Evolutionary conservation across 2,113 vertebrate species (phyloP), one percentile per base, ranked within the genome.

Genomic region (Anolis sagrei): DNA sequence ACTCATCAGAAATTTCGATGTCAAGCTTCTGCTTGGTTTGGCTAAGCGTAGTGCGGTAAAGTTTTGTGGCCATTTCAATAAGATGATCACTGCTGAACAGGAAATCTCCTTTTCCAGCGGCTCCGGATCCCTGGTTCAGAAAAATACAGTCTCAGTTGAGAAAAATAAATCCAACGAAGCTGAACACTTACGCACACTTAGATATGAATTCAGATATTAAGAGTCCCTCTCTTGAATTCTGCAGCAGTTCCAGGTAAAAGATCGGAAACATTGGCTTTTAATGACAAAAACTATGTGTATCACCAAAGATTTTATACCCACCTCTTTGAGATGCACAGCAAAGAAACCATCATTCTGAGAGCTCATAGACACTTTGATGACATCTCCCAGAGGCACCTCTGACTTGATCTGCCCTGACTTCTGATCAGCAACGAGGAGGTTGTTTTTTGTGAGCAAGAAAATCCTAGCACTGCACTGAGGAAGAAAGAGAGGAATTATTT

Each of bases 31-130:
- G 97, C 76, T 96, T 95, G 73, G 97, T 97, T 73, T 97, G 95
- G 87, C 96, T 97, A 91, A 97, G 95, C 2, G 97, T 97, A 0
- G 96, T 97, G 87, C 97, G 97, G 88, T 99, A 98, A 1, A 99
- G 97, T 93, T 99, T 99, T 93, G 99, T 99, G 95, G 98, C 97
- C 93, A 99, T 98, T 94, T 99, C 99, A 84, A 99, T 99, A 86
- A 99, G 96, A 87, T 98, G 98, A 73, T 99, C 97, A 0, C 98
- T 99, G 96, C 97, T 99, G 89, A 99, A 96, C 90, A 99, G 95
- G 93, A 99, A 99, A 91, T 99, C 99, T n/a, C 99, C 99, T 94
- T 99, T 99, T 79, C 96, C 94, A 62, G 98, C 98, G 11, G 98
- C 98, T 83, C 97, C 96, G 0, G 98, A 97, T 1, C 98, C 98